Conservation (phyloP, 1,140 invertebrate species). For the Lasaia peninsularis region DNA sequence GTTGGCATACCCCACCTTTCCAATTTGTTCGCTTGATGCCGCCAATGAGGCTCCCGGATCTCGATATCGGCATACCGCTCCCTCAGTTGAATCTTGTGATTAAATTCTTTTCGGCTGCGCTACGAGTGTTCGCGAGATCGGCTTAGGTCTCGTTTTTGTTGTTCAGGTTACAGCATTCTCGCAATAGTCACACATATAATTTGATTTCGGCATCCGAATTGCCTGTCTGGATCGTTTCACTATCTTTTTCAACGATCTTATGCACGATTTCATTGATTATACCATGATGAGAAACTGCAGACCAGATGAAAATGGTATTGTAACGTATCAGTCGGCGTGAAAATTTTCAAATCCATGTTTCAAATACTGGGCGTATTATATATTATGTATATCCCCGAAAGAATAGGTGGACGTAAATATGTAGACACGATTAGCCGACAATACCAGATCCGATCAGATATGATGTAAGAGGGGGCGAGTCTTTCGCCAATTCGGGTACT, state of each 20-base stretch:
- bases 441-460: too few relatives aligned
- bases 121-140: constrained; percentile 23
- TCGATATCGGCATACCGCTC: constrained; percentile 59
- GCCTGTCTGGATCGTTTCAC: background rate
- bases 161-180: constrained; percentile 1
- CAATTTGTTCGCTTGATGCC: constrained; percentile 63
- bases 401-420: too few relatives aligned
- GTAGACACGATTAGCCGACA: too few relatives aligned
- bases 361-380: too few relatives aligned
- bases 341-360: too few relatives aligned
- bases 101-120: constrained; percentile 62
- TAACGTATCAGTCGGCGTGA: too few relatives aligned
- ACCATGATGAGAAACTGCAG: too few relatives aligned
- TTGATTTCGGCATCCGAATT: constrained; percentile 24
- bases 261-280: background rate
- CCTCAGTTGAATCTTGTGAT: constrained; percentile 52
- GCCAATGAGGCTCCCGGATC: constrained; percentile 52
- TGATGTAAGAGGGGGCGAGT: too few relatives aligned
- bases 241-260: background rate
- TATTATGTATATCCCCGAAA: too few relatives aligned
- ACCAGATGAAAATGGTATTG: too few relatives aligned
- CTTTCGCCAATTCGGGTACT: too few relatives aligned
- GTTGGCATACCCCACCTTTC: constrained; percentile 53
- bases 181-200: constrained; percentile 27
- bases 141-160: constrained; percentile 34